phyloP scores from a whole-genome alignment of 2,113 vertebrate species.

The Prionailurus bengalensis region DNA sequence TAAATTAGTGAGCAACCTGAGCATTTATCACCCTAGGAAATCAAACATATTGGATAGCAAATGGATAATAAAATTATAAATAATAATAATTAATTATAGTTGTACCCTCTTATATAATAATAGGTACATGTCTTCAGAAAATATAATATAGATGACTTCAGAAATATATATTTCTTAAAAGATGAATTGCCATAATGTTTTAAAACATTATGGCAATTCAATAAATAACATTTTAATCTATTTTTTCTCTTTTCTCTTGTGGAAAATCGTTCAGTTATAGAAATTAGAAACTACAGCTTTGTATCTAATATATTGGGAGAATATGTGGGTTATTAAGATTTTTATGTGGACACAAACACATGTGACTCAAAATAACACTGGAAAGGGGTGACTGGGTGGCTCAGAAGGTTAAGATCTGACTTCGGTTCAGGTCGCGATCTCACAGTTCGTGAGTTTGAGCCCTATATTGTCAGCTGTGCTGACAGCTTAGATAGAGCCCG shows the following conservation, averaged over 20 bases:
- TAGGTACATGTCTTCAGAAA: background rate
- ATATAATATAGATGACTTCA: background rate
- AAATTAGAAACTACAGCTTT: background rate
- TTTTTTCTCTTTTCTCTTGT: background rate
- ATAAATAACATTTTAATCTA: background rate
- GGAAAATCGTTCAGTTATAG: background rate
- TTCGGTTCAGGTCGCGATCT: too few relatives aligned
- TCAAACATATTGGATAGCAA: slow-evolving; percentile 20
- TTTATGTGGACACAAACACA: background rate
- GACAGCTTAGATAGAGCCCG: too few relatives aligned
- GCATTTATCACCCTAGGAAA: background rate
- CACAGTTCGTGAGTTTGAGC: too few relatives aligned
- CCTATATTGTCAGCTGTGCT: too few relatives aligned
- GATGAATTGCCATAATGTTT: background rate
- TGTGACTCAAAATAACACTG: background rate
- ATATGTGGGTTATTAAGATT: background rate
- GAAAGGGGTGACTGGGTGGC: background rate
- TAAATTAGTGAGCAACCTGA: slow-evolving; percentile 61
- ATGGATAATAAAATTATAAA: background rate
- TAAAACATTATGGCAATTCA: background rate
- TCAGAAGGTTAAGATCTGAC: too few relatives aligned
- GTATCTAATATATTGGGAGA: background rate
- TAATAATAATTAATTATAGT: slow-evolving; percentile 9
- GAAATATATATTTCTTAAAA: background rate
- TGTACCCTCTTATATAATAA: background rate